Evolutionary conservation across 2,797 vertebrate species (phyloP).

Genomic region (Enteromius mattozi): DNA sequence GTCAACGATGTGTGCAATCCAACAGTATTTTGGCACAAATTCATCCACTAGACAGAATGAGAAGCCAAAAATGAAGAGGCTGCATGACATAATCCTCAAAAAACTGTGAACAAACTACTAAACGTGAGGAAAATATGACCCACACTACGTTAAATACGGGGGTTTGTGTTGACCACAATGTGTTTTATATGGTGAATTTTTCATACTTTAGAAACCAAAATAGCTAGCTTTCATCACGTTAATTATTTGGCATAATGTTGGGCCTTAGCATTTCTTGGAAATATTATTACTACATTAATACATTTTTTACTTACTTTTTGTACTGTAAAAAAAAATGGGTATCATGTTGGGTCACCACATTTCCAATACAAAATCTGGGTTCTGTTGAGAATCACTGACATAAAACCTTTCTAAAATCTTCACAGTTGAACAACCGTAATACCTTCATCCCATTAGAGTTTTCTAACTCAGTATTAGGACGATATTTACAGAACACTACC

Average conservation of each 20-base stretch:
- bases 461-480: neutral
- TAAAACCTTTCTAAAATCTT: neutral
- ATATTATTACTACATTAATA: constrained; percentile 13
- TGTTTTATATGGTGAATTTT: constrained; percentile 12
- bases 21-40: constrained; percentile 2
- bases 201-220: constrained; percentile 1
- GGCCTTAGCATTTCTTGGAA: neutral
- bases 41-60: neutral
- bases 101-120: neutral
- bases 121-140: neutral
- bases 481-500: neutral
- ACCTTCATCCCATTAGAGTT: neutral
- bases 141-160: neutral
- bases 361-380: neutral
- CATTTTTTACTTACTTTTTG: constrained; percentile 15
- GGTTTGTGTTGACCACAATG: neutral
- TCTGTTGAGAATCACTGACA: constrained; percentile 16
- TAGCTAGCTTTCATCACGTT: neutral
- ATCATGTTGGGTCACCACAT: neutral
- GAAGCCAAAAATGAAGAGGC: neutral
- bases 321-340: neutral
- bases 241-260: neutral
- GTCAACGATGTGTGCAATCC: neutral
- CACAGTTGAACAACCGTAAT: neutral
- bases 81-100: neutral